Evolutionary conservation across 2,888 invertebrate species (phyloP).

Genomic region (Malthinus flaveolus): DNA sequence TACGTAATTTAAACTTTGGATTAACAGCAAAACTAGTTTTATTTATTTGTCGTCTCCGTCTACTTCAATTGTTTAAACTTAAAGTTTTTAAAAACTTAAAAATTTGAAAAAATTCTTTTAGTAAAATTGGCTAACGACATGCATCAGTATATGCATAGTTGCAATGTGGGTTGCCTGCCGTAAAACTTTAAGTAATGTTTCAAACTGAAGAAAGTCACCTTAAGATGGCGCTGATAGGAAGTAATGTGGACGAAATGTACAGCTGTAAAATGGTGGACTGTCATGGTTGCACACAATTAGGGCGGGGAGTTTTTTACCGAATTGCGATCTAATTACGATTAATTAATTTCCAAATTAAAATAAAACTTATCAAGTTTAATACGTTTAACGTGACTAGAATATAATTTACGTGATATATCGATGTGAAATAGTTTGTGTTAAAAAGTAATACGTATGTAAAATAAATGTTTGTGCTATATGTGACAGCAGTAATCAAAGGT

Average conservation of each 20-base stretch:
- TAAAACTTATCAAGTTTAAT: slow-evolving; percentile 15
- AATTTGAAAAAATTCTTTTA: too few relatives aligned
- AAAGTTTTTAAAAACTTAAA: too few relatives aligned
- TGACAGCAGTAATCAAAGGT: slow-evolving; percentile 50
- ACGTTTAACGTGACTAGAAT: slow-evolving; percentile 20
- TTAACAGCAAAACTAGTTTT: too few relatives aligned
- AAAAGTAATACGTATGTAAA: slow-evolving; percentile 11
- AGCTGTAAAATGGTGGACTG: slow-evolving; percentile 54
- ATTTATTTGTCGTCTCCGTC: too few relatives aligned
- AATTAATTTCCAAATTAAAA: slow-evolving; percentile 32
- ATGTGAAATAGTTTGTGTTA: slow-evolving; percentile 14
- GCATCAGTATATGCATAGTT: not conserved
- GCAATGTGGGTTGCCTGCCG: not conserved
- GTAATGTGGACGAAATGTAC: slow-evolving; percentile 24
- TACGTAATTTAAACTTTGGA: too few relatives aligned
- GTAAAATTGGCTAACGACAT: too few relatives aligned
- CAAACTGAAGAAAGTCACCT: not conserved
- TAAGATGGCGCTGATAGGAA: slow-evolving; percentile 25
- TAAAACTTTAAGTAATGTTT: not conserved
- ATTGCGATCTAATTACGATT: slow-evolving; percentile 41
- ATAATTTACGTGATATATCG: slow-evolving; percentile 22
- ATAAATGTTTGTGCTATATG: slow-evolving; percentile 36
- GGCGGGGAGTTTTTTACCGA: slow-evolving; percentile 50
- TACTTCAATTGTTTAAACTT: too few relatives aligned
- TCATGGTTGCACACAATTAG: slow-evolving; percentile 54